Conservation (phyloP, 92 coral and sea anemone genomes). For the Porites rus region DNA sequence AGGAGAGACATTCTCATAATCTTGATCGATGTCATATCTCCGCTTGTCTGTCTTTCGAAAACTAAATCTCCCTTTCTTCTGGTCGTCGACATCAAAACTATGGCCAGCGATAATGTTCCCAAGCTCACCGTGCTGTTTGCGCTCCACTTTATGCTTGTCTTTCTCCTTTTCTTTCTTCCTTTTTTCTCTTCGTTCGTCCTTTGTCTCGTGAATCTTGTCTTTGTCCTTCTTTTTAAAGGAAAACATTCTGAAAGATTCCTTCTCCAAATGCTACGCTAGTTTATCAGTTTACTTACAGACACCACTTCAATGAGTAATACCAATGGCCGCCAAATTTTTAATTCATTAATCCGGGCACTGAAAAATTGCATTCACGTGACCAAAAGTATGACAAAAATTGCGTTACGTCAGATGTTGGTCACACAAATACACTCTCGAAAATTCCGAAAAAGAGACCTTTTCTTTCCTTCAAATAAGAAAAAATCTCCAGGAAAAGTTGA, state of each 20-base stretch:
- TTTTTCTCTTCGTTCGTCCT: slow-evolving; percentile 92
- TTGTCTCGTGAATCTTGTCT: slow-evolving; percentile 85
- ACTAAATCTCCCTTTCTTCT: slow-evolving; percentile 77
- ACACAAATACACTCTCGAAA: neutral
- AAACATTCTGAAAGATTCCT: slow-evolving; percentile 83
- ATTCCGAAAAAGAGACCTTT: neutral
- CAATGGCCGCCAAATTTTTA: slow-evolving; percentile 99
- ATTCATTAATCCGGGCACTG: slow-evolving; percentile 79
- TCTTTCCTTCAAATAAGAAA: neutral
- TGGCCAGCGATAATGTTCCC: slow-evolving; percentile 82
- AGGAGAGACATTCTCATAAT: slow-evolving; percentile 63
- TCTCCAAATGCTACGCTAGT: slow-evolving; percentile 26
- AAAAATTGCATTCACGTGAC: slow-evolving; percentile 78
- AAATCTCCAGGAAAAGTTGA: too few species aligned
- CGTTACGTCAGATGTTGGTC: slow-evolving; percentile 15
- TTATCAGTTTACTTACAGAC: slow-evolving; percentile 57
- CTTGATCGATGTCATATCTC: slow-evolving; percentile 87
- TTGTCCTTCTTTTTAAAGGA: slow-evolving; percentile 96
- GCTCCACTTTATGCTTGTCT: slow-evolving; percentile 78
- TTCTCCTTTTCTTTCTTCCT: slow-evolving; percentile 87
- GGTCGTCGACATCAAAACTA: slow-evolving; percentile 54
- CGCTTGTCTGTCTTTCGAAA: slow-evolving; percentile 79
- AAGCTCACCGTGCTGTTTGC: slow-evolving; percentile 65
- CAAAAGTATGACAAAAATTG: slow-evolving; percentile 24
- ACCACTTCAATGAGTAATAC: slow-evolving; percentile 43